Evolutionary conservation across 2,797 vertebrate species (phyloP).

Genomic region (Sylvia borin): DNA sequence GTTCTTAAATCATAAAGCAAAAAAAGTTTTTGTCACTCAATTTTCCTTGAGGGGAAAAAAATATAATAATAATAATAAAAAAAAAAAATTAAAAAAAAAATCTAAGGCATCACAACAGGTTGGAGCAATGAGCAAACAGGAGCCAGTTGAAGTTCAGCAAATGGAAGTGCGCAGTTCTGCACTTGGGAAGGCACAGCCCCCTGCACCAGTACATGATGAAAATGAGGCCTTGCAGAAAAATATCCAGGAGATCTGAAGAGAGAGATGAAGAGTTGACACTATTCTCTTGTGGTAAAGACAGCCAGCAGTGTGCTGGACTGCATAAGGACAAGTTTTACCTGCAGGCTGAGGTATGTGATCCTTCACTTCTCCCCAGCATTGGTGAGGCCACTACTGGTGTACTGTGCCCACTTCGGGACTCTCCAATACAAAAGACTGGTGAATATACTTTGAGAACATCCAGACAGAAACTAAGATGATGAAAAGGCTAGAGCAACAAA

Average conservation of each 20-base stretch:
- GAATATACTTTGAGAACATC: neutral
- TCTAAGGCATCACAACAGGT: neutral
- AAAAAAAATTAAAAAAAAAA: too few relatives aligned
- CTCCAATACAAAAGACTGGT: neutral
- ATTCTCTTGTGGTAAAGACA: neutral
- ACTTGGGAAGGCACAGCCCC: neutral
- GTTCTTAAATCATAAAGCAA: neutral
- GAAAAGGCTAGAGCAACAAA: neutral
- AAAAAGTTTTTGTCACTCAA: neutral
- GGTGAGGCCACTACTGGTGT: too few relatives aligned
- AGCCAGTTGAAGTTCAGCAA: neutral
- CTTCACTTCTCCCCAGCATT: neutral
- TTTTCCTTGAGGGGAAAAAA: neutral
- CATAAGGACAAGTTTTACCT: neutral
- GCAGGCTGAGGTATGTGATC: neutral
- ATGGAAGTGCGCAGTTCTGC: neutral
- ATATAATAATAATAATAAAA: too few relatives aligned
- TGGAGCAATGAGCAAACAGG: neutral
- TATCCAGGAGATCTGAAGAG: neutral
- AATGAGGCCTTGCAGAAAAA: neutral
- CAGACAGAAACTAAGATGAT: neutral
- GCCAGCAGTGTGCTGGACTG: neutral
- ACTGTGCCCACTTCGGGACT: neutral
- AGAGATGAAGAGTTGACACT: neutral
- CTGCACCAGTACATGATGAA: neutral